A percentile compares a stretch with the other conserved stretches of the same genome.
Conservation (phyloP, 2,113 vertebrate genomes). For the Orycteropus afer region DNA sequence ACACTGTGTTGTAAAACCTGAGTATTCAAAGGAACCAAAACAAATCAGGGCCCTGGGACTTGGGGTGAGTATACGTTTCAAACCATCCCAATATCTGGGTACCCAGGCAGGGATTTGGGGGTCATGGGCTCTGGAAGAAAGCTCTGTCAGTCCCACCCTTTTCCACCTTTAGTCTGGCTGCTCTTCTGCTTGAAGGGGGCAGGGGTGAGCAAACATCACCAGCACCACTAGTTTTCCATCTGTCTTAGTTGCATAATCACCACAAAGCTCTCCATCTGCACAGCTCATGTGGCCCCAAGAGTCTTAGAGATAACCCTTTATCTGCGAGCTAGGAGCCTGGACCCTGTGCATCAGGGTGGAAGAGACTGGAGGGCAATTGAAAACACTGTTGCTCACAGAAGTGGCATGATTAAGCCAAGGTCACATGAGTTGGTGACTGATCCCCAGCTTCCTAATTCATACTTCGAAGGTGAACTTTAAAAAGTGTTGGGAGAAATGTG, state of each 20-base stretch:
- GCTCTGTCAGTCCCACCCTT: neutral
- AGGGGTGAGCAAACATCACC: too few relatives aligned
- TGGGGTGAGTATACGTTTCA: neutral
- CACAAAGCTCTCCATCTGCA: conserved; percentile 11
- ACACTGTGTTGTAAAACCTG: neutral
- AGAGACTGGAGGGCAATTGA: neutral
- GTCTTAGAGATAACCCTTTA: conserved; percentile 23
- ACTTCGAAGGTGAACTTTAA: conserved; percentile 26
- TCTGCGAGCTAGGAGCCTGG: neutral
- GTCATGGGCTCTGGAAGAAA: neutral
- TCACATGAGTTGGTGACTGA: conserved; percentile 49
- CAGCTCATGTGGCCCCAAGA: neutral
- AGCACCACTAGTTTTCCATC: conserved; percentile 16
- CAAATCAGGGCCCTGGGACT: neutral
- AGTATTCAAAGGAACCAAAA: neutral
- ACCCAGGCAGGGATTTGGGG: neutral
- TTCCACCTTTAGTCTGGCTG: neutral
- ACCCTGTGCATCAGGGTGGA: neutral
- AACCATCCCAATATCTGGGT: neutral
- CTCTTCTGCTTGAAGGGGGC: neutral
- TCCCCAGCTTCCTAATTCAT: conserved; percentile 15
- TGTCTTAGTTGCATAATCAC: conserved; percentile 32
- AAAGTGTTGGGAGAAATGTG: conserved; percentile 14
- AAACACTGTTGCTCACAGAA: conserved; percentile 20
- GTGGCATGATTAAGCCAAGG: neutral